Evolutionary conservation across 2,797 vertebrate species (phyloP), one percentile per base, ranked within the genome.

Genomic region (Rachycentron canadum): DNA sequence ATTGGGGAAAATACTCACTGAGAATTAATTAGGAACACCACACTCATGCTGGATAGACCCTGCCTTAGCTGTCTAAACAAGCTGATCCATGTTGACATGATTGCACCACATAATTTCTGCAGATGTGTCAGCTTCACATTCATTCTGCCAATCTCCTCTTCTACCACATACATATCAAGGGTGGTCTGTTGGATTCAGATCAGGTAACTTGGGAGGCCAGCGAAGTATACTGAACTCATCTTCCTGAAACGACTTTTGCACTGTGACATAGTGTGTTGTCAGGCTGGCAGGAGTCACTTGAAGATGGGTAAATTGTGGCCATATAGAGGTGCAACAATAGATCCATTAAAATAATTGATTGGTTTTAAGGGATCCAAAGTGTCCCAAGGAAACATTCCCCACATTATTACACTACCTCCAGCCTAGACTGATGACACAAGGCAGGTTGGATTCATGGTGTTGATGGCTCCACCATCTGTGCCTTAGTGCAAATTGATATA

Each of bases 281-380:
- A 26, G 23, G 13, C 28, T 36, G 40, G 25, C 36, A 5, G 50
- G 36, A 38, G 4, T 13, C 47, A 65, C 52, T 38, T 25, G n/a
- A 52, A 38, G 13, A 23, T 30, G 32, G 43, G 21, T 65, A 25
- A 36, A 25, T 36, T 36, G 32, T n/a, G 14, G 47, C 63, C 32
- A 36, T 52, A 52, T 52, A 65, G 28, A 47, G 30, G 34, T 49
- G 43, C 30, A 52, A 26, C 47, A 50, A 52, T 11, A 19, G 63
- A 65, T 65, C 12, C 12, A 52, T 52, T 63, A 63, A 63, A 63
- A 47, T 2, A 41, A 63, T 63, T 52, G 6, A 52, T 36, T 17
- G 45, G 21, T 65, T 25, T 49, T 17, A 17, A 26, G 47, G 32
- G 47, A 45, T 45, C 43, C 43, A 45, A 21, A 45, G 17, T 45